Percentiles rank a stretch among this genome's conserved stretches.
Conservation (phyloP, 2,888 invertebrate species). For the Euplagia quadripunctaria region DNA sequence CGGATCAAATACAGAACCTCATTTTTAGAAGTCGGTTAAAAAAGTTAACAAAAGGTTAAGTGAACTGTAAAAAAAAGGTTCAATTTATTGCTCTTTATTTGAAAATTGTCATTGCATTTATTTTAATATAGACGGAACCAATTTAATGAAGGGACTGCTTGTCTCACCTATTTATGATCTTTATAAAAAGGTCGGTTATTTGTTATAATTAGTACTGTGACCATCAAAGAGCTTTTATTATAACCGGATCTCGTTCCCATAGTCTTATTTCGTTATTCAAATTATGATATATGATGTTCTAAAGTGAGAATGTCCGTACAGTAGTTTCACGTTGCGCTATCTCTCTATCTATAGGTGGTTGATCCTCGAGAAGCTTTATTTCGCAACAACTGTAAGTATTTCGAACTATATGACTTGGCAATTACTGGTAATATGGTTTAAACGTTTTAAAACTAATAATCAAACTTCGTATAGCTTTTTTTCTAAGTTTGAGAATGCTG, state of each 20-base stretch:
- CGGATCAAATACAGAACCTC: no score
- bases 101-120: neutral
- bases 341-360: neutral
- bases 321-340: no score
- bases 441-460: no score
- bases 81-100: neutral
- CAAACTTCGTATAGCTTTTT: no score
- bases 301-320: constrained; percentile 48
- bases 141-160: neutral
- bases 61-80: no score
- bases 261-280: constrained; percentile 59
- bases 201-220: constrained; percentile 77
- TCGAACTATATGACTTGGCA: no score
- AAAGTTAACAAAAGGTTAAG: no score
- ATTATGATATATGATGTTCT: constrained; percentile 56
- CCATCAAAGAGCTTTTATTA: constrained; percentile 69
- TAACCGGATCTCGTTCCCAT: constrained; percentile 58
- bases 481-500: no score
- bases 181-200: constrained; percentile 69
- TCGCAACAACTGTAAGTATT: no score
- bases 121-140: constrained; percentile 33
- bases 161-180: constrained; percentile 49
- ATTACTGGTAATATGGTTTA: no score
- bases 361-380: neutral
- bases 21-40: no score